Evolutionary conservation across 2,888 invertebrate genomes (phyloP).

Genomic region (Cephus pygmeus): DNA sequence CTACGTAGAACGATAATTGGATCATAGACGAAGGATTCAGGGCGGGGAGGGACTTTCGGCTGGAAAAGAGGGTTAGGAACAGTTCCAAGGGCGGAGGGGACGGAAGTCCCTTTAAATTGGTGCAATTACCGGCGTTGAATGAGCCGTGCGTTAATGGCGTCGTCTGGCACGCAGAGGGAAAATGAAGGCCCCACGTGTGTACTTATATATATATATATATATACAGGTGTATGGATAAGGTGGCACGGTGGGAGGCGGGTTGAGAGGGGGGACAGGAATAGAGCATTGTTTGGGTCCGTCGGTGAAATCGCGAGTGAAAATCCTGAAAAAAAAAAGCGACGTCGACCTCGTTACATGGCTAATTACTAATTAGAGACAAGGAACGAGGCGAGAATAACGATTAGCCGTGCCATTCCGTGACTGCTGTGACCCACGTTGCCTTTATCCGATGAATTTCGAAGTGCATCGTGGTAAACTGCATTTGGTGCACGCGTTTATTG

Average conservation of each 20-base stretch:
- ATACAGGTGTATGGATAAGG: background rate
- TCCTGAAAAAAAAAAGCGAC: background rate
- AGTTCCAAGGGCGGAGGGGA: background rate
- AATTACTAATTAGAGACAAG: slow-evolving; percentile 1
- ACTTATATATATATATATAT: background rate
- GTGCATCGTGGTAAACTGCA: background rate
- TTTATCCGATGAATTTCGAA: background rate
- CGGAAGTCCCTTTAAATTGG: background rate
- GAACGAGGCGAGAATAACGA: background rate
- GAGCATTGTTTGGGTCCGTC: background rate
- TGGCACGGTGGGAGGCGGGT: background rate
- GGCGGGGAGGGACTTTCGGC: background rate
- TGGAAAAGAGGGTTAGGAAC: background rate
- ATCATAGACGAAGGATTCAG: background rate
- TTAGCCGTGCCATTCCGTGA: background rate
- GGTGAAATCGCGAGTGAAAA: slow-evolving; percentile 3
- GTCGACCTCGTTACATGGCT: background rate
- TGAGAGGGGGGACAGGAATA: background rate
- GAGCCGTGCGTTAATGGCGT: background rate
- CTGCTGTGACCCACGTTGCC: too few species aligned
- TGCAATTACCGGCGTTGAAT: background rate
- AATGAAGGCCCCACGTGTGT: background rate
- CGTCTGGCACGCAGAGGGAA: background rate
- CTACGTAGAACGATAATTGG: background rate
- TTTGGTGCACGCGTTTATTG: background rate